phyloP scores from a whole-genome alignment of 2,797 vertebrate genomes.

The Pangasius sanitwongsei region DNA sequence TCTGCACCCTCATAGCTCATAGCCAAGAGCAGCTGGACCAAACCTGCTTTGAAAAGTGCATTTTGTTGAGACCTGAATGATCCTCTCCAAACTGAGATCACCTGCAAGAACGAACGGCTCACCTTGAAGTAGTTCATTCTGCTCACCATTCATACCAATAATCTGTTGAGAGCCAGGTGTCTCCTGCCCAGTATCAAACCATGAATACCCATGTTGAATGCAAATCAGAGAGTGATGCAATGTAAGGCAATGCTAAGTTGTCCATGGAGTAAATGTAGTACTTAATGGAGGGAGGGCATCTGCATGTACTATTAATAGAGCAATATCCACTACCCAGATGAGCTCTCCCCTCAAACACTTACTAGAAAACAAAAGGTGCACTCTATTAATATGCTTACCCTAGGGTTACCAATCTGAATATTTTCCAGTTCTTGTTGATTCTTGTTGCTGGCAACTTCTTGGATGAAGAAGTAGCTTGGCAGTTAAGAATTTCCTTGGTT shows the following conservation, averaged over 20 bases:
- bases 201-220: background rate
- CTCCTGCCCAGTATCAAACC: background rate
- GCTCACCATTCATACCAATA: background rate
- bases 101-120: background rate
- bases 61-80: background rate
- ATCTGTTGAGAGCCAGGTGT: background rate
- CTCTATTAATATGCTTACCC: background rate
- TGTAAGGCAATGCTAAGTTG: conserved; percentile 4
- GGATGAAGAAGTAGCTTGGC: background rate
- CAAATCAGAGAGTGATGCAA: conserved; percentile 18
- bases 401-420: background rate
- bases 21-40: background rate
- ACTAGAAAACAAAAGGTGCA: background rate
- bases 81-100: background rate
- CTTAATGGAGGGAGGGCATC: background rate
- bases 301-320: background rate
- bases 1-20: background rate
- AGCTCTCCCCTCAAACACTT: background rate
- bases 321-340: background rate
- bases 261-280: background rate
- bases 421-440: background rate
- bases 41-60: background rate
- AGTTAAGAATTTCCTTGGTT: background rate
- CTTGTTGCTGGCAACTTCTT: background rate
- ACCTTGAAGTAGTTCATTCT: background rate